phyloP scores from a whole-genome alignment of 2,113 vertebrate species.

The Pelecanus crispus region DNA sequence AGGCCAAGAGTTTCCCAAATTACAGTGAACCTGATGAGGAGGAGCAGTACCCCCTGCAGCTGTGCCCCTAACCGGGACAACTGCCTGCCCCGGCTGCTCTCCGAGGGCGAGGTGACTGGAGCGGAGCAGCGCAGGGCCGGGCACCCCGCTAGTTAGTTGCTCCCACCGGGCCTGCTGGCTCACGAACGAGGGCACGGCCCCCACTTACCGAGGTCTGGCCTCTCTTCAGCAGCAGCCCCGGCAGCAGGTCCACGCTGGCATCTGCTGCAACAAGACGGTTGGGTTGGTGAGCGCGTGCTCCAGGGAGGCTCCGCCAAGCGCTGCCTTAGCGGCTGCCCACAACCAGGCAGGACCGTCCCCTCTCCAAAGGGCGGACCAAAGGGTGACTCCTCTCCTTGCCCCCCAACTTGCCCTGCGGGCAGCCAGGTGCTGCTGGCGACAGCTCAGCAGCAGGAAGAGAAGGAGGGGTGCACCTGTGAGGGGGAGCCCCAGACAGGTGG shows the following conservation, averaged over 20 bases:
- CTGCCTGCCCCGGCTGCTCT: not conserved
- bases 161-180: not conserved
- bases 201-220: constrained; percentile 76
- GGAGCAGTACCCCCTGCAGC: not conserved
- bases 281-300: not conserved
- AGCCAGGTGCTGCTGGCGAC: not conserved
- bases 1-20: not conserved
- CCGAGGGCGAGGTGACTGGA: fast-evolving
- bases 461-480: not conserved
- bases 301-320: not conserved
- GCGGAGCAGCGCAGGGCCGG: fast-evolving
- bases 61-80: not conserved
- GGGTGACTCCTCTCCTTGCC: not conserved
- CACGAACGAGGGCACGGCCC: not conserved
- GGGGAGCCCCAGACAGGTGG: fast-evolving
- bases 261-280: constrained; percentile 57
- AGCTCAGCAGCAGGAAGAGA: not conserved
- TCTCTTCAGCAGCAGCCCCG: constrained; percentile 74
- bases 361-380: not conserved
- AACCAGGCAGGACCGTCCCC: not conserved
- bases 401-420: fast-evolving
- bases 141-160: too few species aligned
- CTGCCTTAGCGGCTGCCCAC: not conserved
- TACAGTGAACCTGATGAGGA: not conserved
- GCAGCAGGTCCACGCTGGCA: constrained; percentile 48